These are phyloP conservation scores for Chionodraco myersi DNA, from an alignment of 2,113 vertebrate species.

Conservation along the genomic window DNA sequence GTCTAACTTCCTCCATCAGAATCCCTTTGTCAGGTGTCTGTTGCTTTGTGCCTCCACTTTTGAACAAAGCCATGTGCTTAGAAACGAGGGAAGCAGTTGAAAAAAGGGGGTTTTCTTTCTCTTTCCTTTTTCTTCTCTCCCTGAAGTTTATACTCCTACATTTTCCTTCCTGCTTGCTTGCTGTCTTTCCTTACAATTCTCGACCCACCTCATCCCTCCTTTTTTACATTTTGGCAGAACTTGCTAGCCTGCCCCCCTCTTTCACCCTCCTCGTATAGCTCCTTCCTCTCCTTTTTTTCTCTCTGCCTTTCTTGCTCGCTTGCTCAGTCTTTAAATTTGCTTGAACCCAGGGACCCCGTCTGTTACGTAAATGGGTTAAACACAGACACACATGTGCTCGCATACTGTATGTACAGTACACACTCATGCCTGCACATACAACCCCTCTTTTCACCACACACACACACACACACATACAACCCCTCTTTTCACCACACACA, in stretches of 20 bases:
- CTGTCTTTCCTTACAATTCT: constrained; percentile 50
- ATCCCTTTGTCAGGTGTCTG: constrained; percentile 55
- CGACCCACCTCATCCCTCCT: constrained; percentile 44
- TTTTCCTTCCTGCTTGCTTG: constrained; percentile 45
- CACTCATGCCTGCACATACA: constrained; percentile 63
- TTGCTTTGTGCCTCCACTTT: constrained; percentile 32
- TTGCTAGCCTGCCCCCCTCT: constrained; percentile 35
- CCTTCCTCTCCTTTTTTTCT: constrained; percentile 55
- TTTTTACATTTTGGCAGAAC: constrained; percentile 55
- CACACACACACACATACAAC: not conserved
- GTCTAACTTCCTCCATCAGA: constrained; percentile 43
- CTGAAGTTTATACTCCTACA: constrained; percentile 35
- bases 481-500: too few relatives aligned
- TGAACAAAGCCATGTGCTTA: constrained; percentile 14
- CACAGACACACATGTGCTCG: constrained; percentile 73
- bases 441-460: constrained; percentile 54
- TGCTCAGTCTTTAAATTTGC: constrained; percentile 75
- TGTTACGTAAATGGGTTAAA: constrained; percentile 79
- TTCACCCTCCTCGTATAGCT: constrained; percentile 51
- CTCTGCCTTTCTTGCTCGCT: constrained; percentile 40
- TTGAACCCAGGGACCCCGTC: constrained; percentile 74
- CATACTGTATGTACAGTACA: constrained; percentile 58
- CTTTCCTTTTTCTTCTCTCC: constrained; percentile 10
- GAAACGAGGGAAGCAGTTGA: constrained; percentile 31
- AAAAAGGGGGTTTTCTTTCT: constrained; percentile 21